Evolutionary conservation across 2,797 vertebrate genomes (phyloP).

Genomic region (Danio choprae): DNA sequence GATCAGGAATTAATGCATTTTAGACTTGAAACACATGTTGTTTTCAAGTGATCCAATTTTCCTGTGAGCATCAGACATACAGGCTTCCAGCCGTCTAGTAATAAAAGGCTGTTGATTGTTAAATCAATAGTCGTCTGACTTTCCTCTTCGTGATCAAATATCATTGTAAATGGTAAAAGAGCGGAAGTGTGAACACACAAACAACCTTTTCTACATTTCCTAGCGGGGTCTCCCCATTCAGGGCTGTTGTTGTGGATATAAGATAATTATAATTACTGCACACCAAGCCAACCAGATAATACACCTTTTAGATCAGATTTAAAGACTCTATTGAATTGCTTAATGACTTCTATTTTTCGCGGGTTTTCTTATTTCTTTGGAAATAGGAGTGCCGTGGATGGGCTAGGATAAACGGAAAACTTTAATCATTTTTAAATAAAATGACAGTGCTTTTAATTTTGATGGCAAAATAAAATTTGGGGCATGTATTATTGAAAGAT

Average conservation of each 20-base stretch:
- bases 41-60: constrained; percentile 35
- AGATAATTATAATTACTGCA: constrained; percentile 5
- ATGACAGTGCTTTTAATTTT: background rate
- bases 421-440: background rate
- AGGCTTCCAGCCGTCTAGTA: constrained; percentile 31
- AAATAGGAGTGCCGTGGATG: background rate
- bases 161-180: constrained; percentile 28
- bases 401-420: background rate
- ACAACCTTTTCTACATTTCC: background rate
- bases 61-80: constrained; percentile 22
- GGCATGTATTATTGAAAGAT: background rate
- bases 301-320: background rate
- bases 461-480: background rate
- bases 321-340: background rate
- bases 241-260: background rate
- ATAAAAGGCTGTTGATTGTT: constrained; percentile 49
- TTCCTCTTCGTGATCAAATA: constrained; percentile 27
- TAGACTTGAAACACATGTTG: constrained; percentile 33
- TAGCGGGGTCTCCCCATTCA: constrained; percentile 14
- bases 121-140: constrained; percentile 52
- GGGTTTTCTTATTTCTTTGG: background rate
- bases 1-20: constrained; percentile 34
- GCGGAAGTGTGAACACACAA: constrained; percentile 15
- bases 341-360: background rate
- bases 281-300: background rate